These are phyloP conservation scores for Neotoma lepida DNA, from an alignment of 2,113 vertebrate genomes.

Conservation along the genomic window DNA sequence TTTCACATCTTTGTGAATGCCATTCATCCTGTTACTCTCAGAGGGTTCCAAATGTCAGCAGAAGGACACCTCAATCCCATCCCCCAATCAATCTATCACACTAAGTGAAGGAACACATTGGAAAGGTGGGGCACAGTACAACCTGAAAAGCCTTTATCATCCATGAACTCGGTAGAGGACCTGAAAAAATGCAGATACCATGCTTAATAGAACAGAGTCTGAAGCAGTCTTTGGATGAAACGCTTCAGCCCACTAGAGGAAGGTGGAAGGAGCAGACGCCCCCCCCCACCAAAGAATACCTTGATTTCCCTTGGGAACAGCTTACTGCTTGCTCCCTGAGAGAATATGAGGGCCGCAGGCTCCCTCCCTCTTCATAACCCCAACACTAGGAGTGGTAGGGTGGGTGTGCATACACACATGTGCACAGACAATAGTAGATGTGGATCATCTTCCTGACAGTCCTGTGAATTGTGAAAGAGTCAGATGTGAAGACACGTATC, in stretches of 20 bases:
- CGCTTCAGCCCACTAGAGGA: neutral
- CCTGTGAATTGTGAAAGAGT: neutral
- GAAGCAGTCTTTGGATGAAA: neutral
- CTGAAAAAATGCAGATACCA: neutral
- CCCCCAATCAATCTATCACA: conserved; percentile 5
- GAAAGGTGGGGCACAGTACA: neutral
- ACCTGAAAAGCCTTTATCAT: neutral
- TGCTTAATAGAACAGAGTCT: neutral
- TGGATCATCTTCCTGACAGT: neutral
- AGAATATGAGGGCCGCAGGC: neutral
- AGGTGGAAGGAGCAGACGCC: neutral
- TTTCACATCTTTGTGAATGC: neutral
- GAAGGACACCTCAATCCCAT: conserved; percentile 11
- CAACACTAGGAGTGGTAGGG: neutral
- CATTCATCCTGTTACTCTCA: neutral
- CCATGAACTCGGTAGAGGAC: neutral
- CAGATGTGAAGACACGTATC: neutral
- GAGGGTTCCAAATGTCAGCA: neutral
- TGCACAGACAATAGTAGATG: neutral
- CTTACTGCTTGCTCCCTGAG: conserved; percentile 20
- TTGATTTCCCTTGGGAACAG: neutral
- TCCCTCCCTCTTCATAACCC: neutral
- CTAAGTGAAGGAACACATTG: neutral
- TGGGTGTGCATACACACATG: accelerated
- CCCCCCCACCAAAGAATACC: neutral